Base-by-base conservation (phyloP, 2,113 vertebrate genomes). In the Peromyscus polionotus region DNA sequence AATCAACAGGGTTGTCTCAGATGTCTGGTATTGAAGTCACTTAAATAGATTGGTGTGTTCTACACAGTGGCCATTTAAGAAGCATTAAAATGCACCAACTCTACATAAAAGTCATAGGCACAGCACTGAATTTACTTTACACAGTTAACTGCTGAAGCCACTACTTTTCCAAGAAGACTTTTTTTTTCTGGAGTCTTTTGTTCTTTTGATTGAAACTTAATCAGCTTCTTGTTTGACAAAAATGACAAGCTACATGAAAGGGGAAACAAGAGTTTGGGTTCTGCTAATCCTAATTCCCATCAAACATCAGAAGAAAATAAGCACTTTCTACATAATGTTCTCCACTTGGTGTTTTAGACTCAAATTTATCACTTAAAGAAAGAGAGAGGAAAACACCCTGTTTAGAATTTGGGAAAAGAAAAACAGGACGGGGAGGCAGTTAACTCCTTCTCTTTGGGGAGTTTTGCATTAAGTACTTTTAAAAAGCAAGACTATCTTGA, bases 171-270 rank as follows among this genome's bases (percentile, higher is more conserved):
- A 97, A 95, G 90, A 91, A 89, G 94, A 87, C 92, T 97, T 91
- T 84, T 39, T 91, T 54, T 54, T 54, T 68, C 88, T 94, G 92
- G 61, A 91, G 88, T 4, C 86, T 97, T 98, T 98, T 98, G 95
- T 97, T 97, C 97, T 96, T 98, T 97, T 98, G 97, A 98, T 96
- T 95, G 97, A 98, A 97, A 98, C 63, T 97, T 96, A 97, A 97
- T 97, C 97, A 98, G 96, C 91, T 97, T 98, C 95, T 97, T 97
- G 94, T 97, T 97, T 97, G 97, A 97, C 97, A 98, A 97, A 98
- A 98, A 97, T 98, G 97, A 98, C 96, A 97, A 96, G 95, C 93
- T 97, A 42, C 24, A 0, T 97, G 83, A 97, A 96, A 95, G 73
- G 94, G 94, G 86, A 96, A 97, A 91, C 42, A 93, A 7, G 90